Conservation (phyloP, 1,140 invertebrate genomes). For the Hyles vespertilio region DNA sequence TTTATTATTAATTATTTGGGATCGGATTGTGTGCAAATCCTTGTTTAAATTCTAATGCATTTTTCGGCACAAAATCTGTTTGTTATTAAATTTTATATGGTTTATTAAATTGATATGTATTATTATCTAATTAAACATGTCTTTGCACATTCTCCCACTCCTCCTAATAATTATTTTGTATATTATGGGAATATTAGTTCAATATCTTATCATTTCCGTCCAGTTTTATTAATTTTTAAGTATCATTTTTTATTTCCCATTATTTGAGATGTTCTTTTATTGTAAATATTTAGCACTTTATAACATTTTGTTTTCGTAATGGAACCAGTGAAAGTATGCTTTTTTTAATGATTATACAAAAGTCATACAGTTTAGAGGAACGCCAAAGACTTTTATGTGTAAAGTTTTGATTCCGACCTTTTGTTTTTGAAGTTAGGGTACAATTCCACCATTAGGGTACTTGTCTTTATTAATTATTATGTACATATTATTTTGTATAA, state of each 20-base stretch:
- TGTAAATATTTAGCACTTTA: conserved; percentile 50
- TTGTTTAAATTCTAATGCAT: not conserved
- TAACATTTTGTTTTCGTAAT: conserved; percentile 16
- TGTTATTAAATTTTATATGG: too few species aligned
- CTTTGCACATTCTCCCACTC: too few species aligned
- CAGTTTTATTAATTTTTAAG: conserved; percentile 52
- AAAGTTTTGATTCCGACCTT: conserved; percentile 35
- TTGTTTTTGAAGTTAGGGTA: conserved; percentile 3
- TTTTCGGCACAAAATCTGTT: too few species aligned
- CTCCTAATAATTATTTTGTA: conserved; percentile 5
- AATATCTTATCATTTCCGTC: conserved; percentile 69
- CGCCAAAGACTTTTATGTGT: conserved; percentile 63
- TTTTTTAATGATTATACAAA: conserved; percentile 40
- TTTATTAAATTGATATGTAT: too few species aligned
- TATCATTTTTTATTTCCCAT: conserved; percentile 22
- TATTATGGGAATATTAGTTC: conserved; percentile 29
- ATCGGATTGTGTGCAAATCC: not conserved
- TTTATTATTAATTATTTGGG: conserved; percentile 16
- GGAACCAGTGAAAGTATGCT: conserved; percentile 15
- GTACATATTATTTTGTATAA: too few species aligned
- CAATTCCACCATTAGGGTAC: not conserved
- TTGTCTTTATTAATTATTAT: too few species aligned
- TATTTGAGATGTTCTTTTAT: conserved; percentile 6
- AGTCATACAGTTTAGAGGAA: conserved; percentile 71
- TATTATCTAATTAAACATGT: too few species aligned